Evolutionary conservation across 2,797 vertebrate species (phyloP), one percentile per base, ranked within the genome.

Genomic region (Gallinago stenura): DNA sequence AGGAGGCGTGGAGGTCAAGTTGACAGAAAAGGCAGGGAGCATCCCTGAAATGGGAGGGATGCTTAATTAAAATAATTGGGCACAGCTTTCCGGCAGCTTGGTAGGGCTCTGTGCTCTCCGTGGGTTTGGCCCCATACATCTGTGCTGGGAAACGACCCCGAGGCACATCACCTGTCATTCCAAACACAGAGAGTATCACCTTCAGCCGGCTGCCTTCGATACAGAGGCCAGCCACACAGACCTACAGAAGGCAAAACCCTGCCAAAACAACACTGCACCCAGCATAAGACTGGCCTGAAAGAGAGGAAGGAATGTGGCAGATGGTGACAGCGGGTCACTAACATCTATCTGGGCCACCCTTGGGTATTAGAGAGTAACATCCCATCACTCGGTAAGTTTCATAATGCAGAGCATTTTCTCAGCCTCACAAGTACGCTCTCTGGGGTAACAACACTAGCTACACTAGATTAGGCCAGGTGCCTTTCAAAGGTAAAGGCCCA

Each of bases 1-100:
- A 58, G 21, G 28, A 9, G 21, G 35, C 0, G 0, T 33, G 22
- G 33, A 72, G 61, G 30, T 46, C 15, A 1, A 3, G 53, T 1
- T 21, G 24, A 54, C 3, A 3, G 6, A 13, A 43, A 28, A 64
- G 80, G 58, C 22, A 15, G 65, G 39, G 50, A 46, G 25, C 25
- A n/a, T 6, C 31, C 30, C 28, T 28, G 19, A 28, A 73, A 18
- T 0, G 56, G 41, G 46, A 48, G 60, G 41, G 50, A 11, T 16
- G 41, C 37, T 53, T 56, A 30, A 53, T 53, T 53, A 18, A 53
- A 53, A 28, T 30, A 53, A 31, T 35, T 18, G 24, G 28, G 24
- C 18, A 3, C 18, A 3, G 6, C 30, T 30, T 30, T 14, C 41
- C 22, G 11, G 24, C 28, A 51, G 17, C 19, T 22, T 14, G 31